Evolutionary conservation across 1,140 invertebrate genomes (phyloP), one percentile per base, ranked within the genome.

Genomic region (Plutomurus gul): DNA sequence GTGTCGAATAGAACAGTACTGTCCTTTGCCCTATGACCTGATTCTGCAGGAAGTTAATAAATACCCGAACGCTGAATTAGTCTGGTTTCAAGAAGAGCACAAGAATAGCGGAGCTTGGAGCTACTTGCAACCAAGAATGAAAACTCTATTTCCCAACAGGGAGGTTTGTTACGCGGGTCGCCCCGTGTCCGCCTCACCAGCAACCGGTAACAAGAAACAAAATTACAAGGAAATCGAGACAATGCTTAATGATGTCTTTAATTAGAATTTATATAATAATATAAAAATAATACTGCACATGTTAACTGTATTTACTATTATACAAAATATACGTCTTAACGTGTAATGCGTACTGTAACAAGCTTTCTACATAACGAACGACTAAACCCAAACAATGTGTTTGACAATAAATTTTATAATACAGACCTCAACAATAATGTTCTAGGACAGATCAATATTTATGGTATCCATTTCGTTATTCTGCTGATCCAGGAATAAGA

Each of bases 81-180:
- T 92, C 33, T 99, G 96, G 96, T 90, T 92, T 75, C 98, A 99
- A 88, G 98, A 99, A 88, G 98, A 99, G 87, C 96, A 97, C 87
- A 99, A 99, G 88, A 99, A 99, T 88, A 94, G 94, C 90, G 97
- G 98, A 37, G 89, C 92, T 16, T 99, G 97, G 96, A 91, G 89
- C n/a, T 99, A 98, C 85, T 91, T 99, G 51, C 93, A 96, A 86
- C 96, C 96, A 0, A 91, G 97, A 83, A 94, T 99, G 88, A 33
- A 65, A 65, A 65, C 90, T 94, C 25, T 95, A 94, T 3, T 90
- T 72, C 76, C 80, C 22, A 70, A 71, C 73, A 72, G 49, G 22
- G 78, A 70, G 75, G 76, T 78, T 56, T 2, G 4, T 1, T 65
- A 65, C 16, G 36, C 30, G 30, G 56, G 56, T 13, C 56, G 56